Evolutionary conservation across 23 tunicate genomes (phyloP), one percentile per base, ranked within the genome.

Genomic region (Clavelina lepadiformis): DNA sequence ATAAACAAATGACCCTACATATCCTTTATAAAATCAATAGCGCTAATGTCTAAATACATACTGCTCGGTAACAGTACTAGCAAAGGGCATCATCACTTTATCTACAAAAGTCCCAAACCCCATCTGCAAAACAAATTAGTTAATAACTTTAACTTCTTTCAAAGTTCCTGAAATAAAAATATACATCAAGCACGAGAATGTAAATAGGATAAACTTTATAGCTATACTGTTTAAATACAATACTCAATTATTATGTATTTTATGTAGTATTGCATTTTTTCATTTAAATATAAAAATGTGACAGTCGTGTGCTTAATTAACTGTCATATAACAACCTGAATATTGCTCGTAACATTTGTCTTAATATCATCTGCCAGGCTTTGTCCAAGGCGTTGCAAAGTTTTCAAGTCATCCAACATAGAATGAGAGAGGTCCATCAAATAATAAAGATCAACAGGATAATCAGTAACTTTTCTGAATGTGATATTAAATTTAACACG

Each of bases 381-480:
- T 37, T 51, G 57, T 26, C 88, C 96, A 21, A 88, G 80, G 2
- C 58, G 64, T 38, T 88, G 19, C 21, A 63, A 28, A 3, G 21
- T 63, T 56, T 49, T 73, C 72, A 88, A 60, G 68, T 88, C 96
- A 55, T 88, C 96, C 7, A 30, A 49, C 96, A 88, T 88, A 13
- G 96, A 88, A 55, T 65, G 61, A 3, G 96, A 88, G 24, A 88
- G 75, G 38, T 88, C 96, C 96, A 80, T 88, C 28, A 88, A 63
- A 49, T 88, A 88, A 65, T 88, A 88, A 26, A 88, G 64, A 62
- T 88, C 96, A 24, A 88, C 75, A 5, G 96, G 96, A 62, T 88
- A 88, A 46, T 88, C 96, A 54, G 80, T 63, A n/a, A 76, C 83
- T 53, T 80, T 88, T 35, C 81, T 67, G 73, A 80, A 80, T 0